Evolutionary conservation across 2,113 vertebrate species (phyloP).

Genomic region (Megaceryle maxima): DNA sequence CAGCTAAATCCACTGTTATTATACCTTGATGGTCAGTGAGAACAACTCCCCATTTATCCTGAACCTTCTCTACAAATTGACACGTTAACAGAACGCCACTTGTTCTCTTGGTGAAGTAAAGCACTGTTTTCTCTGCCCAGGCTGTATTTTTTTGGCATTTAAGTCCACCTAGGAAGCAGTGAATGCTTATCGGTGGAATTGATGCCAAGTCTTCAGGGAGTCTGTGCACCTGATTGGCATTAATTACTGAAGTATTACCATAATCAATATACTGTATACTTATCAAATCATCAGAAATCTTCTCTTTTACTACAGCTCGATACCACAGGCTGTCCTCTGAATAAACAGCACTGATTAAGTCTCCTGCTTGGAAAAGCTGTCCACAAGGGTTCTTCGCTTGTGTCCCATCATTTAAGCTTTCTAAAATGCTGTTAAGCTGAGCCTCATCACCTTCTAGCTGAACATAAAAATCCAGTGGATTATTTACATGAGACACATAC

Average conservation of each 20-base stretch:
- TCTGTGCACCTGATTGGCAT: constrained; percentile 61
- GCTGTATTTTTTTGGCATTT: not conserved
- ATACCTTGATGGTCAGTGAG: constrained; percentile 75
- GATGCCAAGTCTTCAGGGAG: constrained; percentile 68
- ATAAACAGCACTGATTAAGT: constrained; percentile 85
- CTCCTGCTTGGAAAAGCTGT: constrained; percentile 71
- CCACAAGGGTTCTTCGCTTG: not conserved
- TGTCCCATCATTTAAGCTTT: constrained; percentile 78
- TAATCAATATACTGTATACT: constrained; percentile 90
- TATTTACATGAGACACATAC: constrained; percentile 84
- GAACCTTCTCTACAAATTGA: constrained; percentile 79
- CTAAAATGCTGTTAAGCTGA: constrained; percentile 75
- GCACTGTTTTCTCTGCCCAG: constrained; percentile 55
- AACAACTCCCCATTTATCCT: constrained; percentile 84
- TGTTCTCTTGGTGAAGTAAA: constrained; percentile 74
- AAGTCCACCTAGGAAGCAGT: constrained; percentile 79
- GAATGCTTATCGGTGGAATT: constrained; percentile 78
- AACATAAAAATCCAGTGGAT: constrained; percentile 85
- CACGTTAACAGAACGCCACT: constrained; percentile 74
- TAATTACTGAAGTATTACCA: constrained; percentile 82
- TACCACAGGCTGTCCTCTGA: constrained; percentile 86
- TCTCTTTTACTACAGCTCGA: constrained; percentile 81
- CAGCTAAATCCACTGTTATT: constrained; percentile 66
- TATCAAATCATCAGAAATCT: constrained; percentile 19
- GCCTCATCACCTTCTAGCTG: constrained; percentile 81